These are phyloP conservation scores for Tenebrio molitor DNA, from an alignment of 1,140 invertebrate genomes.

Conservation along the genomic window DNA sequence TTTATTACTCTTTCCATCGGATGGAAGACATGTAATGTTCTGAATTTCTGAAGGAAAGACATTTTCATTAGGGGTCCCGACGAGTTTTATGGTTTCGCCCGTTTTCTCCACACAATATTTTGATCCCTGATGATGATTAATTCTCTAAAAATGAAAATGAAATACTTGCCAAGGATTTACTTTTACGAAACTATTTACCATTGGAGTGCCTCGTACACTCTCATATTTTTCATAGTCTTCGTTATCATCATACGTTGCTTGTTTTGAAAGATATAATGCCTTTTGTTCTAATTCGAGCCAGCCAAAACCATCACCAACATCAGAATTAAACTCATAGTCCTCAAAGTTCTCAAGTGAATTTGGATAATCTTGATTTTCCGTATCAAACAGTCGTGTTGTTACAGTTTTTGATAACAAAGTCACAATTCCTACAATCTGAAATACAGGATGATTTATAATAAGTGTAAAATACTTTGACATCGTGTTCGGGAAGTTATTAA, in stretches of 20 bases:
- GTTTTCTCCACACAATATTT: too few species aligned
- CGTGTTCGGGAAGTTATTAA: too few species aligned
- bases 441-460: not conserved
- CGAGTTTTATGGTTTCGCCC: too few species aligned
- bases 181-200: too few species aligned
- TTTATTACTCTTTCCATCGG: too few species aligned
- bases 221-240: not conserved
- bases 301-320: not conserved
- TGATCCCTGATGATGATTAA: too few species aligned
- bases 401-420: not conserved
- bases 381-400: not conserved
- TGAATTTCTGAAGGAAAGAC: too few species aligned
- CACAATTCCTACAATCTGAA: not conserved
- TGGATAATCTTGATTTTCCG: not conserved
- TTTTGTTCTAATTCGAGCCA: not conserved
- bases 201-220: not conserved
- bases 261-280: not conserved
- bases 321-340: not conserved
- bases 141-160: not conserved
- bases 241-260: not conserved
- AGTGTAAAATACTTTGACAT: not conserved
- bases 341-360: not conserved
- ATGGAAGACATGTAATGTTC: too few species aligned
- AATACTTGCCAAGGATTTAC: too few species aligned
- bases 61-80: too few species aligned